Evolutionary conservation across 2,113 vertebrate genomes (phyloP).

Genomic region (Meles meles): DNA sequence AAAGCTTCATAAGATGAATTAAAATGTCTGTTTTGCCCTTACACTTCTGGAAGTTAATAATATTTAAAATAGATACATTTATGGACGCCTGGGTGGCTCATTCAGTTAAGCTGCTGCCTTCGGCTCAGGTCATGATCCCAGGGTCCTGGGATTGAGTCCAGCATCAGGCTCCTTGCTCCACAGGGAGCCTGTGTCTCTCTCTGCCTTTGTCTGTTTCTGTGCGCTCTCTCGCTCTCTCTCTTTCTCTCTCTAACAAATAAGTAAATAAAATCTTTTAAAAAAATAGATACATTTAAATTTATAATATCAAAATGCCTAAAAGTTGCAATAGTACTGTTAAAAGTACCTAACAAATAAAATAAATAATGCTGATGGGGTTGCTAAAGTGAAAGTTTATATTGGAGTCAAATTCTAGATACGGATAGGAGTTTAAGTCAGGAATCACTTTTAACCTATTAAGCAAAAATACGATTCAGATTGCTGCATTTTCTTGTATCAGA

Average conservation of each 20-base stretch:
- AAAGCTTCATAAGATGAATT: background rate
- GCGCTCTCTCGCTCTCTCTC: too few species aligned
- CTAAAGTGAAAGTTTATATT: background rate
- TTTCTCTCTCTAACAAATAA: too few species aligned
- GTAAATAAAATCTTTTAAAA: background rate
- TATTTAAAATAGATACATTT: background rate
- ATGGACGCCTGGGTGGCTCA: too few species aligned
- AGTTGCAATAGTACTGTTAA: background rate
- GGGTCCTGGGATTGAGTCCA: too few species aligned
- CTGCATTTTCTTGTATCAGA: background rate
- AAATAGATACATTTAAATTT: background rate
- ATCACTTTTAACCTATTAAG: background rate
- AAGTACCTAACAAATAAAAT: background rate
- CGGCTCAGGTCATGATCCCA: too few species aligned
- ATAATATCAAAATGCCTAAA: background rate
- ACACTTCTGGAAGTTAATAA: background rate
- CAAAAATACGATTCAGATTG: background rate
- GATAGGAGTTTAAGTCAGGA: background rate
- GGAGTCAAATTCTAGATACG: background rate
- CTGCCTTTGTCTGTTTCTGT: too few species aligned
- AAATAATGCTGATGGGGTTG: background rate
- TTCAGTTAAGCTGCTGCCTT: too few species aligned
- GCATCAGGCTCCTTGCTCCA: too few species aligned
- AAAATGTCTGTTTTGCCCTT: background rate
- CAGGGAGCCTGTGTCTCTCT: too few species aligned